A percentile compares a stretch with the other conserved stretches of the same genome.
Evolutionary conservation across 2,113 vertebrate genomes (phyloP).

Genomic region (Sula dactylatra): DNA sequence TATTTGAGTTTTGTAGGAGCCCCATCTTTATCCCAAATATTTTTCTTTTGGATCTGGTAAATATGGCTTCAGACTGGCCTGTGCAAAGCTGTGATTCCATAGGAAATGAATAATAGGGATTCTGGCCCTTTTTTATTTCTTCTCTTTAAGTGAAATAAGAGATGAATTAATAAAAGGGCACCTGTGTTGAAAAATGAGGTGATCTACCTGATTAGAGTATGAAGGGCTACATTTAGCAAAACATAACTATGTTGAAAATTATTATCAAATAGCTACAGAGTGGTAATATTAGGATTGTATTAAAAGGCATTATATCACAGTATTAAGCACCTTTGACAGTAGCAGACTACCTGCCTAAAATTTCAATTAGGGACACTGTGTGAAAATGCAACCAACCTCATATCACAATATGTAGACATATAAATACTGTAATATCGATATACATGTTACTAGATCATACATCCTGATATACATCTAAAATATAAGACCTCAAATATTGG

Average conservation of each 20-base stretch:
- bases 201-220: neutral
- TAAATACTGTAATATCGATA: neutral
- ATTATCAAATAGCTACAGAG: neutral
- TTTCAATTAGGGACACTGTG: neutral
- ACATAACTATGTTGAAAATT: neutral
- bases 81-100: neutral
- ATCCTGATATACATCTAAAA: neutral
- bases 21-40: neutral
- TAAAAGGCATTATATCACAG: neutral
- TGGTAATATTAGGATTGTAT: neutral
- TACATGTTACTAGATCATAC: neutral
- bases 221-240: neutral
- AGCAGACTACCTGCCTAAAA: neutral
- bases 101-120: neutral
- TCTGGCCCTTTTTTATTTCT: neutral
- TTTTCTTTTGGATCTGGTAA: neutral
- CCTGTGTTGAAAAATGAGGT: neutral
- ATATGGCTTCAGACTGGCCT: neutral
- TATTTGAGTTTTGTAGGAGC: neutral
- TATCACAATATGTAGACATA: neutral
- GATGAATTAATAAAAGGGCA: neutral
- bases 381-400: neutral
- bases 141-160: neutral
- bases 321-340: neutral
- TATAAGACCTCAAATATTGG: neutral